Evolutionary conservation across 2,888 invertebrate genomes (phyloP), one percentile per base, ranked within the genome.

Genomic region (Parnassius glacialis): DNA sequence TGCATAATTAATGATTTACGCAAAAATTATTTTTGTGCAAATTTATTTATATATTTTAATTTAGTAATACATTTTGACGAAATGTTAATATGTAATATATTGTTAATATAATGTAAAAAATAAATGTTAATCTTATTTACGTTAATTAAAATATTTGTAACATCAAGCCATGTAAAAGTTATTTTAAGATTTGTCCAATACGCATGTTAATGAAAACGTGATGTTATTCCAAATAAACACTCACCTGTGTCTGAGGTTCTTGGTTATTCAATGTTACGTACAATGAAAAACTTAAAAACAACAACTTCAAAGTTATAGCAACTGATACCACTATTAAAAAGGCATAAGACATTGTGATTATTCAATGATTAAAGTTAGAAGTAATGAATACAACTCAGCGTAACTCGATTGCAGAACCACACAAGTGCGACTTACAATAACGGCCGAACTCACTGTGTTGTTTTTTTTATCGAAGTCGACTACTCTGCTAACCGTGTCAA

Each of bases 311-410:
- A 55, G 85, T 83, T 47, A 90, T 82, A 9, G 90, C 90, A 45
- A 87, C 83, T 9, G 87, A 83, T 66, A 86, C 87, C 59, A 90
- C 90, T 70, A 90, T 85, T 64, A 90, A 70, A 71, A 90, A 90
- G 44, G 88, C 71, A 61, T 71, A 67, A 53, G 72, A 68, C 72
- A 72, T 70, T 20, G 13, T 59, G 53, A 52, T 63, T 16, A 54
- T 43, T 58, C 52, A 7, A 11, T 52, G 13, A 11, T 47, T 41
- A 34, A 34, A 34, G 34, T 34, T 34, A 34, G 7, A 34, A 34
- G 7, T 34, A 34, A 3, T 34, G 34, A 7, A 52, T 45, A 43
- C 11, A 52, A 20, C 51, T 53, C 58, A 42, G n/a, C 55, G 44
- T 41, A 45, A 43, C 57, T 52, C 52, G 55, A 52, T 44, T 44